Conservation (phyloP, 1,140 invertebrate species). For the Pygmarrhopalites habei region DNA sequence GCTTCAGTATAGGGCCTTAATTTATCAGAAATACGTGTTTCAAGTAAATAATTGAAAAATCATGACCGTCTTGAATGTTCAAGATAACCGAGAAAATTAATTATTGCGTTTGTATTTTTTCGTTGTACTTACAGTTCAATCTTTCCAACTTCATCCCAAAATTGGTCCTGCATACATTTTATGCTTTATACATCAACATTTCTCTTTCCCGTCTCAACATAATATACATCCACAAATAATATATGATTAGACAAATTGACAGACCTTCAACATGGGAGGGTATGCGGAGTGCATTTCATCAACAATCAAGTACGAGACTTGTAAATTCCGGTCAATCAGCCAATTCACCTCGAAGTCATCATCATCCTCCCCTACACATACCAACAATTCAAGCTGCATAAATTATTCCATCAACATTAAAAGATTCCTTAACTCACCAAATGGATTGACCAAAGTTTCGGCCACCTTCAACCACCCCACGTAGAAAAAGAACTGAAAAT, state of each 20-base stretch:
- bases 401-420: background rate
- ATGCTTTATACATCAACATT: too few relatives aligned
- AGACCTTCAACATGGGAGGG: slow-evolving; percentile 69
- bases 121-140: too few relatives aligned
- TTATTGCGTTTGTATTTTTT: too few relatives aligned
- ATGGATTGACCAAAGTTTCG: slow-evolving; percentile 75
- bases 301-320: slow-evolving; percentile 83
- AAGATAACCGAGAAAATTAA: too few relatives aligned
- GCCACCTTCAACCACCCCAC: slow-evolving; percentile 87
- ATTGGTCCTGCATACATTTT: too few relatives aligned
- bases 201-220: too few relatives aligned
- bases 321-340: slow-evolving; percentile 79
- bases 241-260: too few relatives aligned
- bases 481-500: slow-evolving; percentile 66
- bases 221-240: too few relatives aligned
- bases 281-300: slow-evolving; percentile 89
- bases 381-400: background rate
- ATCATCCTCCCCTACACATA: slow-evolving; percentile 55
- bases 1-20: background rate
- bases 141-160: slow-evolving; percentile 41
- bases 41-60: too few relatives aligned
- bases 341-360: slow-evolving; percentile 77
- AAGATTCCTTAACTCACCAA: slow-evolving; percentile 56
- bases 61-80: too few relatives aligned
- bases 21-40: too few relatives aligned